phyloP scores from a whole-genome alignment of 1,140 invertebrate genomes.

The Leptopilina boulardi region DNA sequence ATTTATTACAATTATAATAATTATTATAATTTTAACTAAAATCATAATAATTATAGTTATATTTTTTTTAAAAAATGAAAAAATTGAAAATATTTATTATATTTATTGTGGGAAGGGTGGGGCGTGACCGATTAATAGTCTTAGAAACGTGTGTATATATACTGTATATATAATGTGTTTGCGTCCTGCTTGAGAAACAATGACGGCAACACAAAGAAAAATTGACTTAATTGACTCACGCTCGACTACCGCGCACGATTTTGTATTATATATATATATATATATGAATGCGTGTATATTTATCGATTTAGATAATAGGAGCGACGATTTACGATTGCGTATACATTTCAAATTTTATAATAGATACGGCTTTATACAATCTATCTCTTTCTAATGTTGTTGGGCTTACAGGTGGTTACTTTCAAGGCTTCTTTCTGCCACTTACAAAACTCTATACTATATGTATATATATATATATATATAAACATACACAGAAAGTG shows the following conservation, averaged over 20 bases:
- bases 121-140: too few relatives aligned
- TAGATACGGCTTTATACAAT: too few relatives aligned
- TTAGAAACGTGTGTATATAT: too few relatives aligned
- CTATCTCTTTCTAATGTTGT: background rate
- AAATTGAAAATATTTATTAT: too few relatives aligned
- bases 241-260: background rate
- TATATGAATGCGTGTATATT: too few relatives aligned
- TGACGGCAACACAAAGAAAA: background rate
- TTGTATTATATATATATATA: background rate
- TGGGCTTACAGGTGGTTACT: constrained; percentile 8
- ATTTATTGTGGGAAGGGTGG: too few relatives aligned
- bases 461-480: too few relatives aligned
- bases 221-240: constrained; percentile 18
- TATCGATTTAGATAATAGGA: constrained; percentile 33
- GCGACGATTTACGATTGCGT: constrained; percentile 36
- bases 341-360: background rate
- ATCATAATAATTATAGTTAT: too few relatives aligned
- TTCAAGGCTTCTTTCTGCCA: background rate
- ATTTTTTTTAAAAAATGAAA: too few relatives aligned
- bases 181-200: background rate
- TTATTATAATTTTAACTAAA: too few relatives aligned
- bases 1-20: too few relatives aligned
- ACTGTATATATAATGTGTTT: background rate
- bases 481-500: too few relatives aligned
- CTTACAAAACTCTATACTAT: background rate